Evolutionary conservation across 2,113 vertebrate species (phyloP).

Genomic region (Melanerpes formicivorus): DNA sequence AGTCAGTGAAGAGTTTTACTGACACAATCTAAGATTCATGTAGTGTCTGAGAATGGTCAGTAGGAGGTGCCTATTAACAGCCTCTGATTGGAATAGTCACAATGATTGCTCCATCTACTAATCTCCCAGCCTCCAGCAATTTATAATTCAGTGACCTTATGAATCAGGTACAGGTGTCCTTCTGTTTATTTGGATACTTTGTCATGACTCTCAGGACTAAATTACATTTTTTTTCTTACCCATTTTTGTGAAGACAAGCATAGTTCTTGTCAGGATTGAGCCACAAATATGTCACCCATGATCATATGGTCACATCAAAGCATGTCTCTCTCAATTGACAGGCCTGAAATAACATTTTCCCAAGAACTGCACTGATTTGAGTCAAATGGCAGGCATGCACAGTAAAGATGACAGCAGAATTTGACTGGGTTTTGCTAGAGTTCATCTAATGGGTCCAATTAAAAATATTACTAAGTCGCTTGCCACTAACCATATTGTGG

Average conservation of each 20-base stretch:
- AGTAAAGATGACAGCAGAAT: slow-evolving; percentile 4
- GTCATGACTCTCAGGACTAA: background rate
- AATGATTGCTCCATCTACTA: background rate
- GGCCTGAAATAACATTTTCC: slow-evolving; percentile 46
- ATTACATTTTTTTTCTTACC: background rate
- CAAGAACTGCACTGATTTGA: background rate
- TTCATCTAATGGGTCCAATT: background rate
- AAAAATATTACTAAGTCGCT: background rate
- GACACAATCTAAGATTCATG: background rate
- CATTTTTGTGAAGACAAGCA: background rate
- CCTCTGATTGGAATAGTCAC: background rate
- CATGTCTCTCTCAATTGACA: background rate
- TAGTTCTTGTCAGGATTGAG: background rate
- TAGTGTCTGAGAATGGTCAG: background rate
- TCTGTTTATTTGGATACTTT: background rate
- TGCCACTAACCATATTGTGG: background rate
- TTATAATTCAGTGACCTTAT: background rate
- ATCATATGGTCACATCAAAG: slow-evolving; percentile 35
- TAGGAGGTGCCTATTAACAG: background rate
- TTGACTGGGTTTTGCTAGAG: background rate
- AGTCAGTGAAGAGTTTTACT: background rate
- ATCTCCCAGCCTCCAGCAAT: background rate
- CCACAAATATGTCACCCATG: background rate
- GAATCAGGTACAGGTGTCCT: background rate
- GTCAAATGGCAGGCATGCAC: background rate